Evolutionary conservation across 2,888 invertebrate species (phyloP), one percentile per base, ranked within the genome.

Genomic region (Zelleria hepariella): DNA sequence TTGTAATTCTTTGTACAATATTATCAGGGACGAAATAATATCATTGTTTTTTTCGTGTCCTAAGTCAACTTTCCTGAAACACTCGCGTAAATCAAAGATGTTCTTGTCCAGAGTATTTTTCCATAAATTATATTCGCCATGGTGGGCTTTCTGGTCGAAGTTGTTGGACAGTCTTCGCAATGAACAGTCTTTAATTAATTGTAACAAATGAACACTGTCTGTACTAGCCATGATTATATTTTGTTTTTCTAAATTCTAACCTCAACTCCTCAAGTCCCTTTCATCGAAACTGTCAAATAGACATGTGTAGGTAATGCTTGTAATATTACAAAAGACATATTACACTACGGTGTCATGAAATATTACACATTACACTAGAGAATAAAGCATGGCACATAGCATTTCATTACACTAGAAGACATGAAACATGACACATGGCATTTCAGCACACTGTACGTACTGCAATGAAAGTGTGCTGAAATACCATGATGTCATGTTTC

Each of bases 161-260:
- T 78, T 77, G 66, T 70, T 77, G 23, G 69, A 61, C 47, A 86
- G 74, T 69, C 76, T 82, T 7, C 74, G 71, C 55, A 86, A 48
- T 58, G 76, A 66, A 64, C 82, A 86, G 59, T 64, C 15, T 23
- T 57, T 25, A 57, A 48, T 10, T 7, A 57, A 4, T 24, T 24
- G 24, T 15, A 23, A 15, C 6, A 57, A 25, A 23, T 47, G 8
- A 42, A 23, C 8, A 27, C 20, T 27, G 10, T 23, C 21, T 1
- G 2, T 5, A 42, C 10, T 42, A 42, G 15, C 26, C 7, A 4
- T 3, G 32, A 42, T 42, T 3, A 2, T 42, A 15, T 42, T 42
- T 42, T 2, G 10, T 42, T 1, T 42, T 15, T 3, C 7, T 26
- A 26, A 26, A 26, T 42, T 42, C 32, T 42, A n/a, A 8, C 25